Percentiles rank a stretch among this genome's conserved stretches.
phyloP scores from a whole-genome alignment of 2,797 vertebrate genomes.

The Neosilurus hyrtlii region DNA sequence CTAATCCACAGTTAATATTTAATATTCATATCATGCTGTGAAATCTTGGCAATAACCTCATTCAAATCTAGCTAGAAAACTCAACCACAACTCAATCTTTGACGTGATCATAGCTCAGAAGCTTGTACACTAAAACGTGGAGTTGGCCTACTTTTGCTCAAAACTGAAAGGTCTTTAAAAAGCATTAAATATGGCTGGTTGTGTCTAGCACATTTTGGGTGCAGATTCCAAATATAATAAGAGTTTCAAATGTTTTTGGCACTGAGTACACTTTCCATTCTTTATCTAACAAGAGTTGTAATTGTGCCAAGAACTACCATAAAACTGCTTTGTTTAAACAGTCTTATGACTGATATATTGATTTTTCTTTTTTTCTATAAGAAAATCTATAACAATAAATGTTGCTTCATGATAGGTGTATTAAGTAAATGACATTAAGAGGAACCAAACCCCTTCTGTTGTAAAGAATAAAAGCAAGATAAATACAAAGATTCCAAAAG shows the following conservation, averaged over 20 bases:
- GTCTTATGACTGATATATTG: not conserved
- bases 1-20: not conserved
- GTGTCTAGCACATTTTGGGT: not conserved
- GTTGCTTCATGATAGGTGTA: not conserved
- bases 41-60: slow-evolving; percentile 1
- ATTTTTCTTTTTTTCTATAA: too few species aligned
- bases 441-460: not conserved
- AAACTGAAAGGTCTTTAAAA: not conserved
- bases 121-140: not conserved
- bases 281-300: too few species aligned
- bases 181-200: not conserved
- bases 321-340: not conserved
- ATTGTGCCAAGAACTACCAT: not conserved
- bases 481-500: not conserved
- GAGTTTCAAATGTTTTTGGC: not conserved
- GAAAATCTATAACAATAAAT: not conserved
- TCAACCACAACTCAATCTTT: not conserved
- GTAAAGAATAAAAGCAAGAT: not conserved
- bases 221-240: not conserved
- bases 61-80: slow-evolving; percentile 7
- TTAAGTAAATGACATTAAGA: not conserved
- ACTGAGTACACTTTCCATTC: not conserved
- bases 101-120: slow-evolving; percentile 10
- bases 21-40: not conserved
- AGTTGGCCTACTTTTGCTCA: not conserved